These are phyloP conservation scores for Basileuterus tristriatus DNA, from an alignment of 2,797 vertebrate species.

Conservation along the genomic window DNA sequence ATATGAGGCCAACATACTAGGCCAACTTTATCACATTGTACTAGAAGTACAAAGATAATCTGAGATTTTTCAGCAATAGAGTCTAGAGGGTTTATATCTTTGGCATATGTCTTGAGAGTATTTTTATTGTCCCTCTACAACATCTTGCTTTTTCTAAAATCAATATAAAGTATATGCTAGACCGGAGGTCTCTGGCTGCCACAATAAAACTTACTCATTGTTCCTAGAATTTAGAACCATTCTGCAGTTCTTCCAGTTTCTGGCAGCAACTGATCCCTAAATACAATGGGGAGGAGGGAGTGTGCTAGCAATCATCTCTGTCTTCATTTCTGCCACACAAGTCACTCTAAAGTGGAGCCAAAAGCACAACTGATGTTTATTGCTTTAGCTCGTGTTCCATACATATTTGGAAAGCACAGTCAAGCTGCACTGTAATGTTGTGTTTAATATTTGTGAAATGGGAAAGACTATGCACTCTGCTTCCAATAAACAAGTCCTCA, in stretches of 20 bases:
- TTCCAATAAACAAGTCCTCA: neutral
- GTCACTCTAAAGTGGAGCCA: neutral
- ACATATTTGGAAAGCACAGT: neutral
- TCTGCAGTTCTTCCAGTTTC: neutral
- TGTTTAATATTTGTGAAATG: constrained; percentile 2
- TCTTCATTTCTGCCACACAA: neutral
- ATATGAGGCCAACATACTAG: neutral
- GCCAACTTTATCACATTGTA: neutral
- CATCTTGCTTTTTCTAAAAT: neutral
- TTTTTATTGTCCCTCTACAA: neutral
- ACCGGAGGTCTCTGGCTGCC: neutral
- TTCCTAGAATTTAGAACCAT: neutral
- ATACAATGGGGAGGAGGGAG: neutral
- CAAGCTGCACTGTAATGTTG: neutral
- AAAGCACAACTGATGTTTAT: neutral
- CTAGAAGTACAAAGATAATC: neutral
- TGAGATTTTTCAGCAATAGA: neutral
- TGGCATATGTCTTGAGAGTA: neutral
- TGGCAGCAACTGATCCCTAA: neutral
- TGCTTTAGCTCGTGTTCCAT: neutral
- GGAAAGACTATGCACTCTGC: neutral
- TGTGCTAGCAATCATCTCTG: neutral
- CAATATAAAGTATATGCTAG: neutral
- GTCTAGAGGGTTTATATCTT: neutral
- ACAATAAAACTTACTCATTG: neutral